Percentiles rank a stretch among this genome's conserved stretches.
These are phyloP conservation scores for Physeter macrocephalus DNA, from an alignment of 2,113 vertebrate species.

Conservation along the genomic window DNA sequence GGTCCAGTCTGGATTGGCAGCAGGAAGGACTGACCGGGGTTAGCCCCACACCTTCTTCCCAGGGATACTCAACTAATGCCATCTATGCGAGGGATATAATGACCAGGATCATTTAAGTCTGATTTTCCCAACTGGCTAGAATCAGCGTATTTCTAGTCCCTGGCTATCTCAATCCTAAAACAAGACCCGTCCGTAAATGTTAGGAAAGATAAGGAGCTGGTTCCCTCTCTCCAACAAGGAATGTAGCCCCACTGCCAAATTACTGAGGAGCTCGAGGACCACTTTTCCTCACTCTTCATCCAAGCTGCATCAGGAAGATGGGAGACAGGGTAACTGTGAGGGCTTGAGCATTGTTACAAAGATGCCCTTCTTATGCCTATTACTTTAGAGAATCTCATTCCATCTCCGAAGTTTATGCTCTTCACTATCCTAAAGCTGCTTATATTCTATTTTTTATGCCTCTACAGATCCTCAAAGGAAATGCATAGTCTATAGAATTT, in stretches of 20 bases:
- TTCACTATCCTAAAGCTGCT: background rate
- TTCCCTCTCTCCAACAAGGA: background rate
- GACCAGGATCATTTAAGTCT: background rate
- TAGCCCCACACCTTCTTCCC: background rate
- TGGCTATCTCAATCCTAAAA: background rate
- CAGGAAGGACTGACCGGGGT: background rate
- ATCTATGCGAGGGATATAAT: background rate
- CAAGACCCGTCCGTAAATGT: background rate
- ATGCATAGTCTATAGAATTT: background rate
- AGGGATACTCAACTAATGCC: background rate
- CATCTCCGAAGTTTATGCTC: background rate
- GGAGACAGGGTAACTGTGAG: background rate
- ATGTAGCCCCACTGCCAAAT: background rate
- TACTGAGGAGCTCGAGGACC: background rate
- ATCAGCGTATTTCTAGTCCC: background rate
- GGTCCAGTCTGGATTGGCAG: too few species aligned
- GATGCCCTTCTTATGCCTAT: background rate
- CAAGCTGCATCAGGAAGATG: background rate
- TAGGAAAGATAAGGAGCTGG: background rate
- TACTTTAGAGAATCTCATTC: background rate
- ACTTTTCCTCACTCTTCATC: background rate
- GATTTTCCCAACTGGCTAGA: background rate
- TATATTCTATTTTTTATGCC: background rate
- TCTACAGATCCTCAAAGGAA: background rate
- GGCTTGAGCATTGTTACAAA: background rate